Base-by-base conservation (phyloP, 2,113 vertebrate genomes). In the Gallinago undulata region DNA sequence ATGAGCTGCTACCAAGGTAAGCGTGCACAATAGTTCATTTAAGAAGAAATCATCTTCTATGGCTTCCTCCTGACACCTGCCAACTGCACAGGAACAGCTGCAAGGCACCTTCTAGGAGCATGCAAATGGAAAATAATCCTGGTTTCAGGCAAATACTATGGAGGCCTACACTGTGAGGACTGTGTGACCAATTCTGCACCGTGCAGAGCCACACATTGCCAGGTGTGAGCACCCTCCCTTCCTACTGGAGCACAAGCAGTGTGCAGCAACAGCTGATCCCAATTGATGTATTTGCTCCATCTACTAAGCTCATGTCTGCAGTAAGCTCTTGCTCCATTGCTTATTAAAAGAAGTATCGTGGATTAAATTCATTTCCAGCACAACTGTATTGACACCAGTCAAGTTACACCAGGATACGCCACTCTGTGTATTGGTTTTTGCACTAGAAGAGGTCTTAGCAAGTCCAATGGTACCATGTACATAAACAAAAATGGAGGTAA, bases 201-300 rank as follows among this genome's bases (percentile, higher is more conserved):
- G 39, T 1, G 2, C 43, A 59, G 64, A 67, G 59, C 50, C 11
- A 53, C 50, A 27, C 24, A 27, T 28, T 53, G 35, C 37, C 27
- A 19, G 30, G 7, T 27, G 37, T 28, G n/a, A 93, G 64, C 19
- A 31, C 22, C 2, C 1, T 11, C 33, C 43, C 21, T 74, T 79
- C 67, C 48, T 30, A 21, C 11, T 1, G 0, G 17, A 73, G 39
- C 21, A 64, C 23, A 27, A 76, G 19, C 31, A 66, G n/a, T 13
- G 10, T 0, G 0, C 47, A 62, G 57, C 18, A 90, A 19, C 47
- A 63, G 24, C 3, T 0, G 55, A 33, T 39, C 3, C 1, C 19
- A 28, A 14, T 1, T 19, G 25, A 50, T 35, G 6, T 18, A 50
- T 75, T 72, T 92, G 16, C 37, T 88, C 28, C 11, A 7, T 39